Evolutionary conservation across 2,113 vertebrate genomes (phyloP).

Genomic region (Hipposideros armiger): DNA sequence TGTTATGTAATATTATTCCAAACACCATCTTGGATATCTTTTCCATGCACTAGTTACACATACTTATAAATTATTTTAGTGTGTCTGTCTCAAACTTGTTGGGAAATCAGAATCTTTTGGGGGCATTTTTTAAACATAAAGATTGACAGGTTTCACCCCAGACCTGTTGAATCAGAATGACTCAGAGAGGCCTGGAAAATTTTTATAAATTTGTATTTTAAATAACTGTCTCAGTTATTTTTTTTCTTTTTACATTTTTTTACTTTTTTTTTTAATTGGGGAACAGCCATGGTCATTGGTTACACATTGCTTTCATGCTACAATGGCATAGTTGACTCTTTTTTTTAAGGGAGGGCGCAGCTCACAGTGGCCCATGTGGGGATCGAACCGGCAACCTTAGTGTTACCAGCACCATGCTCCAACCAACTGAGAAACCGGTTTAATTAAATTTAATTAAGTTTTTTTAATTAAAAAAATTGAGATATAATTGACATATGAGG

Average conservation of each 20-base stretch:
- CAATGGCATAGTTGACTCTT: too few species aligned
- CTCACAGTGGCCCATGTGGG: too few species aligned
- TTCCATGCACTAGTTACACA: background rate
- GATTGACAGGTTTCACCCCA: background rate
- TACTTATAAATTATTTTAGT: background rate
- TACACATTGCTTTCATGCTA: too few species aligned
- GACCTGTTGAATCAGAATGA: background rate
- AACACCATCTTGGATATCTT: background rate
- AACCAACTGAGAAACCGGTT: too few species aligned
- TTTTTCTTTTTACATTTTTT: too few species aligned
- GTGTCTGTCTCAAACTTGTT: conserved; percentile 37
- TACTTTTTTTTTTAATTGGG: too few species aligned
- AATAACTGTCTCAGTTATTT: background rate
- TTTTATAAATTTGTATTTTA: background rate
- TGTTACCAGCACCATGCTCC: too few species aligned
- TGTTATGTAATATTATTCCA: background rate
- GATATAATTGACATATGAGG: background rate
- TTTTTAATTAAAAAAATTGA: background rate
- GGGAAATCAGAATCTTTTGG: background rate
- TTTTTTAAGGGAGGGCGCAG: too few species aligned
- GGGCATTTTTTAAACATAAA: background rate
- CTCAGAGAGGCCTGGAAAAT: background rate
- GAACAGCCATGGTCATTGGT: too few species aligned
- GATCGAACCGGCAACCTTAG: too few species aligned
- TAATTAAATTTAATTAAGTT: too few species aligned